Conservation (phyloP, 2,888 invertebrate genomes). For the Trichopria drosophilae region DNA sequence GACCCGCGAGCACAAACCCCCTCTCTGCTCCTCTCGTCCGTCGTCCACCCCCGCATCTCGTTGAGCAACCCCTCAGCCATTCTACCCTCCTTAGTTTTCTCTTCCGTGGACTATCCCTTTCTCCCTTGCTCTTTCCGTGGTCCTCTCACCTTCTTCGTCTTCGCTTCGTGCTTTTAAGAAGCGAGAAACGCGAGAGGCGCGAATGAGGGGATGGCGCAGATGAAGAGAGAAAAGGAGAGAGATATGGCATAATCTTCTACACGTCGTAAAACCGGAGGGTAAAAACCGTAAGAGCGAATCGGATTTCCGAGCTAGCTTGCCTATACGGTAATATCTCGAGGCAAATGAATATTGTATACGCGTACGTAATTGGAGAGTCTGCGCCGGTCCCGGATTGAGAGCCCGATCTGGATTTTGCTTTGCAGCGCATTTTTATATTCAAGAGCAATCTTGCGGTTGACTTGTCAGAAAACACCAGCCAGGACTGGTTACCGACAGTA, state of each 20-base stretch:
- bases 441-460: too few relatives aligned
- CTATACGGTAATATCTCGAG: slow-evolving; percentile 23
- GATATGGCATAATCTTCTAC: slow-evolving; percentile 46
- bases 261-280: slow-evolving; percentile 45
- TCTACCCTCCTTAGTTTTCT: slow-evolving; percentile 29
- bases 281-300: slow-evolving; percentile 44
- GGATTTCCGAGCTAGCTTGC: slow-evolving; percentile 31
- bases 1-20: slow-evolving; percentile 44
- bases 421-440: too few relatives aligned
- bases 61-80: slow-evolving; percentile 25
- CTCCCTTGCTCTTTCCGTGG: slow-evolving; percentile 5
- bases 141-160: slow-evolving; percentile 1
- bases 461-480: too few relatives aligned
- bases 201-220: slow-evolving; percentile 13
- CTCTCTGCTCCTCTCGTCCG: slow-evolving; percentile 15
- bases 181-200: slow-evolving; percentile 12
- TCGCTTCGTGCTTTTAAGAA: slow-evolving; percentile 22
- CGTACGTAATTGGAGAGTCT: slow-evolving; percentile 30
- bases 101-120: slow-evolving; percentile 3
- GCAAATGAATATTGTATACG: slow-evolving; percentile 31
- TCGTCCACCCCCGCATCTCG: slow-evolving; percentile 16
- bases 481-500: too few relatives aligned
- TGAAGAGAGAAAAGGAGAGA: slow-evolving; percentile 9
- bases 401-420: too few relatives aligned
- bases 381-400: too few relatives aligned